Evolutionary conservation across 2,113 vertebrate species (phyloP).

Genomic region (Acrocephalus arundinaceus): DNA sequence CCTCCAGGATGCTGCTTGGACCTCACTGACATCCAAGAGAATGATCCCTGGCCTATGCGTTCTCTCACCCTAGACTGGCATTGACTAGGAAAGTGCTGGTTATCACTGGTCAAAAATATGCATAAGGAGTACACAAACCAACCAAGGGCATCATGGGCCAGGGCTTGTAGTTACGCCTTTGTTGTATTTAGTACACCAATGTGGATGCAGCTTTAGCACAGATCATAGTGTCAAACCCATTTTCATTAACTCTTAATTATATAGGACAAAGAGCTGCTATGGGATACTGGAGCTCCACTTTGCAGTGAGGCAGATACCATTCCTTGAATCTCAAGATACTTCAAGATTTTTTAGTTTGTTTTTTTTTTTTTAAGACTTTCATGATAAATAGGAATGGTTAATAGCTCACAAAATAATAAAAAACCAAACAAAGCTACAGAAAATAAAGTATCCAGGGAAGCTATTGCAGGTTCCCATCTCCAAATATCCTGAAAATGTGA

Average conservation of each 20-base stretch:
- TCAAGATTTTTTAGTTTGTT: too few relatives aligned
- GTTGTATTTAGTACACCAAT: background rate
- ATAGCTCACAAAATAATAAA: background rate
- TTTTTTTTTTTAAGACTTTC: background rate
- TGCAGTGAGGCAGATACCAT: background rate
- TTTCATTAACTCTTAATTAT: background rate
- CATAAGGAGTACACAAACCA: background rate
- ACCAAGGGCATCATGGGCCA: background rate
- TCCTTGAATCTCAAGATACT: background rate
- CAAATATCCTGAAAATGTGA: background rate
- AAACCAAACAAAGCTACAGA: background rate
- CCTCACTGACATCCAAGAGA: background rate
- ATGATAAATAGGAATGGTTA: background rate
- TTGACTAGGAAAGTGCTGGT: background rate
- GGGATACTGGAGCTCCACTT: background rate
- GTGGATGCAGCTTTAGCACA: background rate
- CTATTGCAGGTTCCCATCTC: background rate
- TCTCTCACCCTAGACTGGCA: background rate
- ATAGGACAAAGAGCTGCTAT: background rate
- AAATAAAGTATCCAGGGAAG: background rate
- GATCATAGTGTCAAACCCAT: background rate
- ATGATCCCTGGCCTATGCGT: background rate
- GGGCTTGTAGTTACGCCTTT: background rate
- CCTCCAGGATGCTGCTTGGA: background rate
- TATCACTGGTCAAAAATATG: background rate